Evolutionary conservation across 2,113 vertebrate genomes (phyloP).

Genomic region (Poicephalus meyeri): DNA sequence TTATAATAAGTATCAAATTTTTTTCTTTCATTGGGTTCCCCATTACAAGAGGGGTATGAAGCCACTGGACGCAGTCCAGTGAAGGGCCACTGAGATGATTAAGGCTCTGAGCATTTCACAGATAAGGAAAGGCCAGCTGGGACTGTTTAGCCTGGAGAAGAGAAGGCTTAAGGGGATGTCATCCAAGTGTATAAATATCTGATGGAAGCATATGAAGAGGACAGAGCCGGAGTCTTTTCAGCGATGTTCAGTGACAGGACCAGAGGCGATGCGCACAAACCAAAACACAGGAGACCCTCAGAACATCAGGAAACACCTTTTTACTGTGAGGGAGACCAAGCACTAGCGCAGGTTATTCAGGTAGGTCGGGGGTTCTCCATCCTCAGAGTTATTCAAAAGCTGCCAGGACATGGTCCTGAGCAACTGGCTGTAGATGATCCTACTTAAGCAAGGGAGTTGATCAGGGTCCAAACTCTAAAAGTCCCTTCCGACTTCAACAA

Average conservation of each 20-base stretch:
- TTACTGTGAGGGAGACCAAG: background rate
- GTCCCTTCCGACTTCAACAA: background rate
- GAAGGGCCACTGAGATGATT: no score
- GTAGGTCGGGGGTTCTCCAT: background rate
- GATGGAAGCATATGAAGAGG: background rate
- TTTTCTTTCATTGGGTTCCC: background rate
- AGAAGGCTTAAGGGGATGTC: background rate
- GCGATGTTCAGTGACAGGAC: background rate
- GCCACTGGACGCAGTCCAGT: background rate
- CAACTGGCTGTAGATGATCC: background rate
- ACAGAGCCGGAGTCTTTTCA: background rate
- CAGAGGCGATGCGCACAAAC: background rate
- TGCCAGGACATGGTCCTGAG: background rate
- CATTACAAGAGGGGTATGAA: background rate
- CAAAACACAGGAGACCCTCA: background rate
- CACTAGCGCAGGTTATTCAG: accelerated
- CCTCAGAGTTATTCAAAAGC: background rate
- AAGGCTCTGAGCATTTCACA: background rate
- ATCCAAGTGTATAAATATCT: background rate
- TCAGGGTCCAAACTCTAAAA: background rate
- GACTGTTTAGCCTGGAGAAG: background rate
- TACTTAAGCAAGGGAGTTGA: accelerated
- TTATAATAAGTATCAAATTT: background rate
- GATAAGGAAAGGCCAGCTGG: background rate
- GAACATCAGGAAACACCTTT: background rate